phyloP scores from a whole-genome alignment of 2,113 vertebrate species.

The Alexandromys fortis region DNA sequence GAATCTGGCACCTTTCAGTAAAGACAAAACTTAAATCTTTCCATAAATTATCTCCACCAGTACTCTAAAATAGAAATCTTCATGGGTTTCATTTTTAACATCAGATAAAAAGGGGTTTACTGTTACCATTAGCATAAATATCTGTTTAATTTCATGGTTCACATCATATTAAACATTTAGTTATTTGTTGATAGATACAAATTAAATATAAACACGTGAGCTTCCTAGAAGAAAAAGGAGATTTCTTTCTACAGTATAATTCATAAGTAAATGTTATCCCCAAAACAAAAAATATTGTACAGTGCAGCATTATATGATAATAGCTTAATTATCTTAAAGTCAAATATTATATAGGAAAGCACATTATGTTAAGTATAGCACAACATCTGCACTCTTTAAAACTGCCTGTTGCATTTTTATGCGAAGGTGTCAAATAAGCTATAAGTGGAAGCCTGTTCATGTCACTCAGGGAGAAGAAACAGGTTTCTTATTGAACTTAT shows the following conservation, averaged over 20 bases:
- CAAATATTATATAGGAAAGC: conserved; percentile 41
- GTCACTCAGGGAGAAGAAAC: neutral
- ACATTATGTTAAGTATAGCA: neutral
- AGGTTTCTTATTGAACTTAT: conserved; percentile 8
- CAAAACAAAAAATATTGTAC: conserved; percentile 9
- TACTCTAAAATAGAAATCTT: conserved; percentile 25
- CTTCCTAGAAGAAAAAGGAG: neutral
- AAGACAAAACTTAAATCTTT: conserved; percentile 35
- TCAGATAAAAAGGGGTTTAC: neutral
- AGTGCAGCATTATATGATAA: conserved; percentile 9
- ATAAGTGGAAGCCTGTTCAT: neutral
- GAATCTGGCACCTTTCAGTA: neutral
- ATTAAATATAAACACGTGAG: conserved; percentile 13
- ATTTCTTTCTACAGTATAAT: neutral
- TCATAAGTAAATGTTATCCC: conserved; percentile 36
- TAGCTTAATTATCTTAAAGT: conserved; percentile 14
- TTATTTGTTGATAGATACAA: neutral
- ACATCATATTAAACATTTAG: conserved; percentile 17
- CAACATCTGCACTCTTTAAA: conserved; percentile 30
- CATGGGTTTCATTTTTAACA: neutral
- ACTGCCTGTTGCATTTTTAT: neutral
- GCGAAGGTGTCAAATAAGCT: neutral
- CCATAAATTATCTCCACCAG: neutral
- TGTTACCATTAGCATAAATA: neutral
- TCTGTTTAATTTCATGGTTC: conserved; percentile 7